phyloP scores from a whole-genome alignment of 2,113 vertebrate genomes.

The Propithecus coquereli region DNA sequence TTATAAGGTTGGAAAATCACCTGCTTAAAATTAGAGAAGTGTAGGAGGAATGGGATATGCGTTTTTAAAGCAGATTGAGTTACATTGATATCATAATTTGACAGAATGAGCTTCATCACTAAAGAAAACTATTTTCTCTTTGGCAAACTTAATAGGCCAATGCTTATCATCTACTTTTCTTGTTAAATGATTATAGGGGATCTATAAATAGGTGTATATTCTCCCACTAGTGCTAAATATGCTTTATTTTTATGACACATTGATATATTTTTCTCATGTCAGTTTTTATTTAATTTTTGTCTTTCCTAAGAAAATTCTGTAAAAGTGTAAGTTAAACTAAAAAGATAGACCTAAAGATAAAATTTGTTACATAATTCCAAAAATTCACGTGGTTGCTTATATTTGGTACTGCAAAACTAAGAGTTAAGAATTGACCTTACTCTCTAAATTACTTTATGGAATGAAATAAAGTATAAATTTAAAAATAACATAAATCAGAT shows the following conservation, averaged over 20 bases:
- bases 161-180: constrained; percentile 10
- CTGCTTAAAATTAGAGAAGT: constrained; percentile 47
- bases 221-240: not conserved
- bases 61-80: constrained; percentile 31
- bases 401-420: not conserved
- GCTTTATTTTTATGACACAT: constrained; percentile 54
- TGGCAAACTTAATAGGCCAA: not conserved
- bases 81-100: constrained; percentile 27
- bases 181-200: not conserved
- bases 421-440: not conserved
- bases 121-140: constrained; percentile 6
- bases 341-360: not conserved
- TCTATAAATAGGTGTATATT: constrained; percentile 21
- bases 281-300: constrained; percentile 47
- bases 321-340: not conserved
- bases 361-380: not conserved
- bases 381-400: not conserved
- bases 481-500: not conserved
- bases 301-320: constrained; percentile 16
- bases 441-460: not conserved
- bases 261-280: constrained; percentile 45
- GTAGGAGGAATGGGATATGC: not conserved
- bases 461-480: not conserved
- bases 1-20: constrained; percentile 6
- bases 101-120: constrained; percentile 41